Percentiles rank a stretch among this genome's conserved stretches.
These are phyloP conservation scores for Stenodera caucasica DNA, from an alignment of 2,888 invertebrate species.

Conservation along the genomic window DNA sequence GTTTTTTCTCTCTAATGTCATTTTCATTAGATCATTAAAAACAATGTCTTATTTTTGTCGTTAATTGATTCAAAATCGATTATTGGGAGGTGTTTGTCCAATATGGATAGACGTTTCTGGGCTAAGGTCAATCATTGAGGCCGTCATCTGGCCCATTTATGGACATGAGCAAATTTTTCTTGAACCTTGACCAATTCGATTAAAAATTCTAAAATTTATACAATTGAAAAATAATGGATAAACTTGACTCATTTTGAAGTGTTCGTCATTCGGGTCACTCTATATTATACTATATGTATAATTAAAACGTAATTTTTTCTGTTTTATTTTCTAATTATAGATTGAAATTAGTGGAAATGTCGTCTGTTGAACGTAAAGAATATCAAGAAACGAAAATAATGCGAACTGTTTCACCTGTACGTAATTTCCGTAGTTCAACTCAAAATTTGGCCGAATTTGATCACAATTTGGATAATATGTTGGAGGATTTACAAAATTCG, in stretches of 20 bases:
- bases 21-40: background rate
- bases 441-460: slow-evolving; percentile 53
- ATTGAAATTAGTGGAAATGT: too few species aligned
- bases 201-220: background rate
- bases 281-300: too few species aligned
- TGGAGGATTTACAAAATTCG: slow-evolving; percentile 55
- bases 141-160: slow-evolving; percentile 18
- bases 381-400: slow-evolving; percentile 52
- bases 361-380: slow-evolving; percentile 53
- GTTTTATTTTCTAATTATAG: too few species aligned
- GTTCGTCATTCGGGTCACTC: slow-evolving; percentile 9
- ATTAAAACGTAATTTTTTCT: background rate
- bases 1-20: background rate
- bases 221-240: background rate
- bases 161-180: slow-evolving; percentile 8
- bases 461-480: slow-evolving; percentile 53
- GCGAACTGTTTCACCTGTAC: slow-evolving; percentile 49
- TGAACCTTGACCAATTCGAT: slow-evolving; percentile 25
- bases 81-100: slow-evolving; percentile 1
- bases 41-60: background rate
- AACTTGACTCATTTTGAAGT: background rate
- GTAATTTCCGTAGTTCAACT: slow-evolving; percentile 44
- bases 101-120: slow-evolving; percentile 22
- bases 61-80: slow-evolving; percentile 1
- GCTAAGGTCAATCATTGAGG: slow-evolving; percentile 22